Evolutionary conservation across 2,797 vertebrate species (phyloP).

Genomic region (Leptodactylus fallax): DNA sequence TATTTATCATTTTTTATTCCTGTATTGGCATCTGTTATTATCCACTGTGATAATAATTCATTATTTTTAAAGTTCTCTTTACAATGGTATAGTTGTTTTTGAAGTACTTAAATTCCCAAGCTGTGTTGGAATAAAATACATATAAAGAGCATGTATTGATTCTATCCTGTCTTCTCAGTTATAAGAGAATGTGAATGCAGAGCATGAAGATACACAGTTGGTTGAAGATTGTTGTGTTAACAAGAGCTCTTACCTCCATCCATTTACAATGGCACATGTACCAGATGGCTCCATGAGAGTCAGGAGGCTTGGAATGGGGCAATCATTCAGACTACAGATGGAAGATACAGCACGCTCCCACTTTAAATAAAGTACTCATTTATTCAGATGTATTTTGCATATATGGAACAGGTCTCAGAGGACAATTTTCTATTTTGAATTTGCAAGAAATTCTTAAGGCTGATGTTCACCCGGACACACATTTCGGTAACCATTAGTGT

Average conservation of each 20-base stretch:
- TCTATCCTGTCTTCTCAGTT: constrained; percentile 64
- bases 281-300: constrained; percentile 78
- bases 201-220: constrained; percentile 70
- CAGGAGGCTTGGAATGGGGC: constrained; percentile 77
- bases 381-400: constrained; percentile 74
- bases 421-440: constrained; percentile 68
- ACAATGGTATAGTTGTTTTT: constrained; percentile 63
- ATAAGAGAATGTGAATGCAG: constrained; percentile 72
- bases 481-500: constrained; percentile 61
- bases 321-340: constrained; percentile 76
- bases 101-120: constrained; percentile 66
- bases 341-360: constrained; percentile 73
- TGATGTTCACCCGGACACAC: constrained; percentile 58
- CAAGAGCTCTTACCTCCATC: constrained; percentile 74
- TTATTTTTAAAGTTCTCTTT: constrained; percentile 43
- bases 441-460: constrained; percentile 69
- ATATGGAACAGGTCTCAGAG: constrained; percentile 71
- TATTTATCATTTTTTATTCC: constrained; percentile 15
- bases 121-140: constrained; percentile 70
- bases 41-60: constrained; percentile 34
- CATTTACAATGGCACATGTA: constrained; percentile 66
- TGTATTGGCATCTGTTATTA: constrained; percentile 9
- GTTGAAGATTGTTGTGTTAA: constrained; percentile 71
- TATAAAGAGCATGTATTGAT: constrained; percentile 65
- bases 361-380: constrained; percentile 77